A percentile compares a stretch with the other conserved stretches of the same genome.
Conservation (phyloP, 2,113 vertebrate genomes). For the Thunnus thynnus region DNA sequence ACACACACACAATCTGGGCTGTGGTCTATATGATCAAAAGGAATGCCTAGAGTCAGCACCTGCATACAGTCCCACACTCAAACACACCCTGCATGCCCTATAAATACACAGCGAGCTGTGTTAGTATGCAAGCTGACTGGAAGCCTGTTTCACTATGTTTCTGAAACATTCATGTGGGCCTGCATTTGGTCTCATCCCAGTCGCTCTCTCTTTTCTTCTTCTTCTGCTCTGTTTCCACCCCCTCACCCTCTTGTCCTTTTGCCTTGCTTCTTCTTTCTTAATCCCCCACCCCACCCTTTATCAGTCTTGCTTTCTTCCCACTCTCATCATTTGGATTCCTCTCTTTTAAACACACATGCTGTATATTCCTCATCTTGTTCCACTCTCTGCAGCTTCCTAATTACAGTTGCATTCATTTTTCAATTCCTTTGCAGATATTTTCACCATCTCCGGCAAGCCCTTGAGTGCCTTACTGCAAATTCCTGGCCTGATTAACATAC, state of each 20-base stretch:
- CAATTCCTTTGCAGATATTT: constrained; percentile 5
- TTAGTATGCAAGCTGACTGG: constrained; percentile 42
- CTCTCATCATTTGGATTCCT: constrained; percentile 47
- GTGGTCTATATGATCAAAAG: constrained; percentile 57
- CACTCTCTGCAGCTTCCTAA: constrained; percentile 22
- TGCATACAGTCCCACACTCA: constrained; percentile 29
- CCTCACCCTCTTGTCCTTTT: constrained; percentile 56
- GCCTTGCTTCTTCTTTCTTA: constrained; percentile 37
- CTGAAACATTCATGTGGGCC: constrained; percentile 74
- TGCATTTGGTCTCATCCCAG: constrained; percentile 56
- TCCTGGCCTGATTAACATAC: constrained; percentile 62
- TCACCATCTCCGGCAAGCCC: constrained; percentile 18
- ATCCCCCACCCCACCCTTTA: constrained; percentile 32
- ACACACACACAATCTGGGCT: not conserved
- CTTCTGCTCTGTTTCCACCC: constrained; percentile 47
- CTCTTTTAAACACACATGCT: constrained; percentile 31
- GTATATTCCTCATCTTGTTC: constrained; percentile 31
- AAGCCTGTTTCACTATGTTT: constrained; percentile 39
- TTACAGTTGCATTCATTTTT: constrained; percentile 45
- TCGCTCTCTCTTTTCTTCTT: constrained; percentile 40
- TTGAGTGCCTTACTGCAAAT: constrained; percentile 53
- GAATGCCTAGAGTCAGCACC: constrained; percentile 25
- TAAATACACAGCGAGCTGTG: constrained; percentile 49
- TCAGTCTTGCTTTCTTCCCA: constrained; percentile 30
- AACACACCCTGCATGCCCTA: constrained; percentile 24